A percentile compares a stretch with the other conserved stretches of the same genome.
Conservation (phyloP, 2,888 invertebrate species). For the Blastobasis lacticolella region DNA sequence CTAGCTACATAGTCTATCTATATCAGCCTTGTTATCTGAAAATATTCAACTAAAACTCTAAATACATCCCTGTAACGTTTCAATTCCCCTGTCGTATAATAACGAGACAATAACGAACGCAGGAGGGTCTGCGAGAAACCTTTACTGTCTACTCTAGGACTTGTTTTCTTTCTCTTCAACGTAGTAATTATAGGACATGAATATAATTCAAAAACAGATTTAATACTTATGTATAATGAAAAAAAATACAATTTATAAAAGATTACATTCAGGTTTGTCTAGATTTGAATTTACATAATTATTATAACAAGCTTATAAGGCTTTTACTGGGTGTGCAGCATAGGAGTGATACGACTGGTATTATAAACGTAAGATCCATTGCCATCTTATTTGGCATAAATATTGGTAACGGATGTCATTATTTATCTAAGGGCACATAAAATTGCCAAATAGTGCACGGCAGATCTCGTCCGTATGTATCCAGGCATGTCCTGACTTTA, state of each 20-base stretch:
- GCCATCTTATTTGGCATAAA: neutral
- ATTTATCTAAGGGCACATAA: slow-evolving; percentile 31
- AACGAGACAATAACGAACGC: slow-evolving; percentile 55
- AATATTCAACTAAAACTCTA: neutral
- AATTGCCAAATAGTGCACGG: slow-evolving; percentile 61
- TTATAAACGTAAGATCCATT: too few relatives aligned
- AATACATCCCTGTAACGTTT: neutral
- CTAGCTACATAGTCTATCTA: too few relatives aligned
- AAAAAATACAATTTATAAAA: too few relatives aligned
- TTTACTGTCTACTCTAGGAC: neutral
- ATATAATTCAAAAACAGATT: too few relatives aligned
- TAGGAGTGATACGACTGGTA: too few relatives aligned
- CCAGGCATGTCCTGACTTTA: slow-evolving; percentile 53
- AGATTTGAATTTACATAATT: too few relatives aligned
- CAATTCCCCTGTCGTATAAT: slow-evolving; percentile 48
- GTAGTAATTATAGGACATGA: too few relatives aligned
- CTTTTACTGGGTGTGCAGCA: too few relatives aligned
- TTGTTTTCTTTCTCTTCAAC: neutral
- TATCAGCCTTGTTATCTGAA: too few relatives aligned
- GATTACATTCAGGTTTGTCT: too few relatives aligned
- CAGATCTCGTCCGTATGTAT: slow-evolving; percentile 53
- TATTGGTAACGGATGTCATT: neutral
- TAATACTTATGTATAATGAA: too few relatives aligned
- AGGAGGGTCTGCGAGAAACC: slow-evolving; percentile 3
- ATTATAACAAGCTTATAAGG: too few relatives aligned